Evolutionary conservation across 2,797 vertebrate genomes (phyloP), one percentile per base, ranked within the genome.

Genomic region (Catharus ustulatus): DNA sequence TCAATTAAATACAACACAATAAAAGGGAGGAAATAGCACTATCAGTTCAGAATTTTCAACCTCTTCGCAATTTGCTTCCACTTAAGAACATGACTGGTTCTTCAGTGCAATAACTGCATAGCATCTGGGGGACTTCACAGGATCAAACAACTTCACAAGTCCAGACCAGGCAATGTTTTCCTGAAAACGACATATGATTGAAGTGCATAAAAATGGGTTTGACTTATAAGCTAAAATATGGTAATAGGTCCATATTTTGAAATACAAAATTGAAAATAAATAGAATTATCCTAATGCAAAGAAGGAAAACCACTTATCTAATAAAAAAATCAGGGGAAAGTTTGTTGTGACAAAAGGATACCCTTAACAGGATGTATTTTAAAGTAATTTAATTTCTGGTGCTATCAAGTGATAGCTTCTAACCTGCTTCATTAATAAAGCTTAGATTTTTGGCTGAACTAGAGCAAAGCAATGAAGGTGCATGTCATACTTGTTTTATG

Each of bases 51-150:
- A 80, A 46, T 64, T 88, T 93, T 73, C 77, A 87, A 73, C 40
- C 32, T 82, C 57, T 94, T 66, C 93, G 72, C 76, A 86, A 87
- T 84, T 92, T 95, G 80, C 78, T 93, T 96, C 88, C 62, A 69
- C n/a, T 59, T 91, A 74, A 86, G 89, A 84, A 90, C 68, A 93
- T 3, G 79, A 67, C 71, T 97, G 73, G 84, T 98, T 97, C 97
- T 98, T 98, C 96, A 98, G 90, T 66, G 98, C 98, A 97, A 98
- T 95, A 95, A 98, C 93, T 84, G 98, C 98, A 67, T 97, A 98
- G 96, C 98, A 98, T 94, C 98, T 97, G 52, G 98, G 98, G 64
- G 98, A 98, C 93, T 97, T 98, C 96, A 98, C 97, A 7, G 98
- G 98, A 97, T 98, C 98, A 96, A 98, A 98, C 85, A 98, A 93